Base-by-base conservation (phyloP, 2,797 vertebrate species). In the Percopsis omiscomaycus region DNA sequence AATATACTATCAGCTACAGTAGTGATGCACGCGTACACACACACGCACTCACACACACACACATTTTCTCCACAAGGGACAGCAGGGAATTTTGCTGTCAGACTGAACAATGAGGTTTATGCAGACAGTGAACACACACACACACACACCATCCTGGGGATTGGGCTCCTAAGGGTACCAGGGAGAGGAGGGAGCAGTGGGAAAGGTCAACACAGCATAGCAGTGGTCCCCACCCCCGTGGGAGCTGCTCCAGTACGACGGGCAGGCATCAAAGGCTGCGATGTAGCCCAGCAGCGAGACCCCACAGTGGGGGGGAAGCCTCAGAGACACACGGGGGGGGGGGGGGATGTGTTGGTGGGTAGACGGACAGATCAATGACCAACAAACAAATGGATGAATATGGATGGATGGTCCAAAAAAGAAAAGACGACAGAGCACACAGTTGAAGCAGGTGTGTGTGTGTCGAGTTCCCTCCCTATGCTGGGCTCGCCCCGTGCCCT, bases 181-280 rank as follows among this genome's bases (percentile, higher is more conserved):
- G 22, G 22, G 22, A 22, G 22, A 22, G 52, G 14, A 32, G 47
- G 64, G 50, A 48, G 4, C 71, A 22, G 11, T 16, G 64, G 59
- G 64, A 77, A 80, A 82, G 77, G 76, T 80, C 77, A 81, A 16
- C 28, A 0, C 42, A 37, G 74, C 63, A 70, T 67, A 49, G 59
- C 22, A 22, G 22, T 22, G 22, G 22, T 22, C 22, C 22, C 22
- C 60, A 47, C 47, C 32, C 44, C 4, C 0, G 4, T 12, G 55
- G 16, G 71, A 14, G 29, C 64, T 42, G 56, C 66, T 77, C 61
- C 75, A 22, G 77, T 54, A 46, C 58, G 73, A 73, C 68, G 76
- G 42, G 1, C 37, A 63, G n/a, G 69, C 59, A 79, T 82, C 75
- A 78, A 68, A 72, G 60, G 59, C 15, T 9, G 49, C 46, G 55